Evolutionary conservation across 2,797 vertebrate species (phyloP).

Genomic region (Echiichthys vipera): DNA sequence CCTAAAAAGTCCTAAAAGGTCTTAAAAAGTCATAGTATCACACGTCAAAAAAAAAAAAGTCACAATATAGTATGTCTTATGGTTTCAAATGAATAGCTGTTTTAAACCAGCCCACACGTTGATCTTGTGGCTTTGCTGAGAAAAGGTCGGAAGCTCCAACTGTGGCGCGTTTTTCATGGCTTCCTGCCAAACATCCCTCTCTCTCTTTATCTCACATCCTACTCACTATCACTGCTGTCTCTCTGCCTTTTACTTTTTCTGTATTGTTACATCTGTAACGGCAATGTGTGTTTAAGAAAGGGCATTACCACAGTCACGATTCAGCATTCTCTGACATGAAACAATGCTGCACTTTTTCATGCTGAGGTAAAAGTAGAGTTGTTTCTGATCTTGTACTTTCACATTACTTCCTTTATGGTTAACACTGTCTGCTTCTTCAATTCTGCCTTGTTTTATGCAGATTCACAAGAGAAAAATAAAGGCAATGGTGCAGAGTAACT

Average conservation of each 20-base stretch:
- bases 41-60: too few species aligned
- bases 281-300: too few species aligned
- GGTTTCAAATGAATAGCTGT: background rate
- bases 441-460: conserved; percentile 17
- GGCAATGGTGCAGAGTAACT: background rate
- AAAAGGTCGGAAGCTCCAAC: conserved; percentile 25
- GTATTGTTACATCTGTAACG: background rate
- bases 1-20: too few species aligned
- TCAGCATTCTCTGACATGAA: background rate
- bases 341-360: background rate
- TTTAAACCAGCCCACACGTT: conserved; percentile 25
- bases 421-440: too few species aligned
- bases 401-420: conserved; percentile 46
- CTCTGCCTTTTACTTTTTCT: background rate
- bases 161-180: conserved; percentile 11
- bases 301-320: background rate
- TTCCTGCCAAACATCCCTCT: conserved; percentile 54
- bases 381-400: conserved; percentile 3
- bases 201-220: conserved; percentile 38
- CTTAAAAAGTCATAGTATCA: too few species aligned
- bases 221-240: conserved; percentile 6
- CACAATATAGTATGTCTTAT: too few species aligned
- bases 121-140: conserved; percentile 18
- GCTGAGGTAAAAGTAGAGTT: background rate
- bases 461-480: background rate